Conservation (phyloP, 2,797 vertebrate genomes). For the Margarornis squamiger region DNA sequence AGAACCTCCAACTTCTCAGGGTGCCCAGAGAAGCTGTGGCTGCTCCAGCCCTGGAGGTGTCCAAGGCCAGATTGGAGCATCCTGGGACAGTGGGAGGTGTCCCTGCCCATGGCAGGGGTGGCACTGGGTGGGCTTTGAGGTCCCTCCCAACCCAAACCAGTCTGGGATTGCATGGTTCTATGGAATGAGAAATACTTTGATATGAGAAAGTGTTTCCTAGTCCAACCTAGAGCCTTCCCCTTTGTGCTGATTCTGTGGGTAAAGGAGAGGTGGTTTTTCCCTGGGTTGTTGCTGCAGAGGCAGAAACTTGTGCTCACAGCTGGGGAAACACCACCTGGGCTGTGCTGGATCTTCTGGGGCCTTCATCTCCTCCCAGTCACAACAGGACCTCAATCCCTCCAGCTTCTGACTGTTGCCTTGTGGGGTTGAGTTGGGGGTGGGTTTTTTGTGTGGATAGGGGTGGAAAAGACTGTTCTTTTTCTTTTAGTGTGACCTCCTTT, state of each 20-base stretch:
- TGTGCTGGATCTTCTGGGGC: neutral
- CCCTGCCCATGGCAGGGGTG: neutral
- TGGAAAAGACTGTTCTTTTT: neutral
- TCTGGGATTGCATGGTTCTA: neutral
- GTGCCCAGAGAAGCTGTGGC: neutral
- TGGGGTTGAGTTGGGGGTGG: neutral
- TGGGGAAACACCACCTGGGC: neutral
- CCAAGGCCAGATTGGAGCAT: neutral
- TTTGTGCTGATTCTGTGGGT: neutral
- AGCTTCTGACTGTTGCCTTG: neutral
- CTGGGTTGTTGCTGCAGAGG: too few species aligned
- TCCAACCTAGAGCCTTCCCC: neutral
- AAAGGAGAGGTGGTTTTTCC: neutral
- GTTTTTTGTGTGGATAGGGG: neutral
- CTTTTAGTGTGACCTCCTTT: neutral
- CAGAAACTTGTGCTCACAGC: neutral
- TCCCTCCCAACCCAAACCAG: neutral
- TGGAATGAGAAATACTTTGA: neutral
- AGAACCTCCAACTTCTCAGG: neutral
- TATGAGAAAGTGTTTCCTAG: neutral
- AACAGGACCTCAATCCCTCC: neutral
- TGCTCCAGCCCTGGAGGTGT: neutral
- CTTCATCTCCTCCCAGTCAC: neutral
- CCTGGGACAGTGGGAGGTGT: neutral
- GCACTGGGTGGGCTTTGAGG: neutral